Conservation (phyloP, 2,888 invertebrate genomes). For the Dicycla oo region DNA sequence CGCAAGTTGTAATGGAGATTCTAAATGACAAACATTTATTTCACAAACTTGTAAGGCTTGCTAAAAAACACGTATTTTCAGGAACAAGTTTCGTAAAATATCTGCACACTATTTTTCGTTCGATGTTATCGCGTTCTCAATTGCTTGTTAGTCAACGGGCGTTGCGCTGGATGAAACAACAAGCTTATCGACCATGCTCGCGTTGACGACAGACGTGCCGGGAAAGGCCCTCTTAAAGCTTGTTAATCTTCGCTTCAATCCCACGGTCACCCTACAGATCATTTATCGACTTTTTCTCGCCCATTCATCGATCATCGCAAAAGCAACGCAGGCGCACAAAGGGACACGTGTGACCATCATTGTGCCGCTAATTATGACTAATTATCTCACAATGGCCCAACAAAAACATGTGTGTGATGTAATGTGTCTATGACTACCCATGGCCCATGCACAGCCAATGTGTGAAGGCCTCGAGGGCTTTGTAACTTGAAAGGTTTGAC, state of each 20-base stretch:
- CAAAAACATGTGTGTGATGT: slow-evolving; percentile 54
- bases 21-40: too few relatives aligned
- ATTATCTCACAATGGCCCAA: slow-evolving; percentile 50
- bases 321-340: slow-evolving; percentile 52
- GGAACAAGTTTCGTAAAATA: too few relatives aligned
- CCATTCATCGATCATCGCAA: slow-evolving; percentile 56
- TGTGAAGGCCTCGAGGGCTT: slow-evolving; percentile 46
- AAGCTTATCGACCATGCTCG: too few relatives aligned
- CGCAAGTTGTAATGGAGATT: too few relatives aligned
- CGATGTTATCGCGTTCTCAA: too few relatives aligned
- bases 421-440: slow-evolving; percentile 29
- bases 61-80: too few relatives aligned
- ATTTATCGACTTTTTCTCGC: slow-evolving; percentile 48
- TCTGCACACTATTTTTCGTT: too few relatives aligned
- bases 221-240: too few relatives aligned
- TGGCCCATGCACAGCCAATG: slow-evolving; percentile 29
- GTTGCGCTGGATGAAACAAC: too few relatives aligned
- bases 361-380: slow-evolving; percentile 45
- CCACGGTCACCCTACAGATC: slow-evolving; percentile 35
- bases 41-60: too few relatives aligned
- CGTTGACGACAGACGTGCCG: too few relatives aligned
- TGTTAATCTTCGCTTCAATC: slow-evolving; percentile 5
- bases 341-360: slow-evolving; percentile 58
- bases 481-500: slow-evolving; percentile 62
- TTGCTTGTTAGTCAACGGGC: too few relatives aligned